Conservation (phyloP, 2,888 invertebrate species). For the Keiferia lycopersicella region DNA sequence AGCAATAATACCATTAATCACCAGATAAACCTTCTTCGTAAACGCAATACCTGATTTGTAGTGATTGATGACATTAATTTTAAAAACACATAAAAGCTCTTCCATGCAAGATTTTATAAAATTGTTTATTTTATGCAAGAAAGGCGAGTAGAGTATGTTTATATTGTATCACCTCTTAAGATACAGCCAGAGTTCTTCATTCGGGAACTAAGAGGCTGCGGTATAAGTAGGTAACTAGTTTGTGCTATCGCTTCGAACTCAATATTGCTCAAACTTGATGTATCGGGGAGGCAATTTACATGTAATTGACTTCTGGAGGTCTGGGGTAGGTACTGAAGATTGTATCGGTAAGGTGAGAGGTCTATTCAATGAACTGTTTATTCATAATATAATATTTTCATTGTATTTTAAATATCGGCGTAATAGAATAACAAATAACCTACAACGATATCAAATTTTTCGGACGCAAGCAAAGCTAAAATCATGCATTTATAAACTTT, state of each 20-base stretch:
- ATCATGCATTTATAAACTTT: neutral
- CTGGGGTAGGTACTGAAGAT: neutral
- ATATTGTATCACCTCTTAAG: neutral
- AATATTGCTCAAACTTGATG: neutral
- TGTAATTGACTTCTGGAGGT: neutral
- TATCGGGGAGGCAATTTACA: neutral
- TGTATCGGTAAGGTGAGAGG: neutral
- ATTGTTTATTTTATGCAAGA: too few relatives aligned
- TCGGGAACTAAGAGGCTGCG: neutral
- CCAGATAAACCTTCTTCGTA: too few relatives aligned
- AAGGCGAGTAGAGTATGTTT: neutral
- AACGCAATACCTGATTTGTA: too few relatives aligned
- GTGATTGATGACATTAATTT: too few relatives aligned
- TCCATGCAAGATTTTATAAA: neutral
- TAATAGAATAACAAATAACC: neutral
- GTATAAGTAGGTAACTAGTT: neutral
- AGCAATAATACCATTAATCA: too few relatives aligned
- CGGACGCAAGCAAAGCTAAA: neutral
- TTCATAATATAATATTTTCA: neutral
- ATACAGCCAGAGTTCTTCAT: too few relatives aligned
- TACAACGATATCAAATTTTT: neutral
- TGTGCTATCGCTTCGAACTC: constrained; percentile 3
- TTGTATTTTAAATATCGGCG: neutral
- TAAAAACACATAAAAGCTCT: neutral
- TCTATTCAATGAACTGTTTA: neutral